phyloP scores from a whole-genome alignment of 2,888 invertebrate species.

The Brachylomia viminalis region DNA sequence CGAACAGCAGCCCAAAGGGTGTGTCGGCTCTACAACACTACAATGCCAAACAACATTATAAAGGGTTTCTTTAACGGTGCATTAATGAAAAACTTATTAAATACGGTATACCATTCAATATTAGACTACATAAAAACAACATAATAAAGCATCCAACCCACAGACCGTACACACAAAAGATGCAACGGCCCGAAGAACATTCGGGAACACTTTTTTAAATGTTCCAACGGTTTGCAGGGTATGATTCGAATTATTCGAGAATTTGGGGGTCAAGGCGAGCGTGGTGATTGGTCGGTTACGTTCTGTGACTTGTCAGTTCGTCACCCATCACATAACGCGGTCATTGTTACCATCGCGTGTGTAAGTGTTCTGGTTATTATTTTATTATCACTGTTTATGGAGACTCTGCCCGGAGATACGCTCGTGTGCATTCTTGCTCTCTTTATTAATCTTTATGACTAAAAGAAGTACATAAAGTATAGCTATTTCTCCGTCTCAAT shows the following conservation, averaged over 20 bases:
- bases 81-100: conserved; percentile 46
- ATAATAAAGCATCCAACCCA: conserved; percentile 9
- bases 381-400: conserved; percentile 16
- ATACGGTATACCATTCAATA: conserved; percentile 33
- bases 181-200: conserved; percentile 41
- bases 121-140: not conserved
- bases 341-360: conserved; percentile 49
- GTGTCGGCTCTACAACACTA: not conserved
- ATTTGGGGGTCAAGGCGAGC: conserved; percentile 59
- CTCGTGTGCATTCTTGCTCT: not conserved
- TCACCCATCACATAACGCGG: conserved; percentile 50
- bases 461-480: not conserved
- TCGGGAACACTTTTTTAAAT: conserved; percentile 37
- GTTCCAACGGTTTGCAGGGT: conserved; percentile 27
- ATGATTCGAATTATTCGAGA: conserved; percentile 41
- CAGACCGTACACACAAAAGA: conserved; percentile 35
- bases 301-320: conserved; percentile 35
- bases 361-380: conserved; percentile 19
- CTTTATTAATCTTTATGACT: not conserved
- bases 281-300: conserved; percentile 24
- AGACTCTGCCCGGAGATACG: conserved; percentile 5
- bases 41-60: conserved; percentile 15
- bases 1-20: conserved; percentile 2
- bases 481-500: not conserved
- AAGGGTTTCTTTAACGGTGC: conserved; percentile 35